A percentile compares a stretch with the other conserved stretches of the same genome.
Conservation (phyloP, 1,140 invertebrate species). For the Anthonomus grandis region DNA sequence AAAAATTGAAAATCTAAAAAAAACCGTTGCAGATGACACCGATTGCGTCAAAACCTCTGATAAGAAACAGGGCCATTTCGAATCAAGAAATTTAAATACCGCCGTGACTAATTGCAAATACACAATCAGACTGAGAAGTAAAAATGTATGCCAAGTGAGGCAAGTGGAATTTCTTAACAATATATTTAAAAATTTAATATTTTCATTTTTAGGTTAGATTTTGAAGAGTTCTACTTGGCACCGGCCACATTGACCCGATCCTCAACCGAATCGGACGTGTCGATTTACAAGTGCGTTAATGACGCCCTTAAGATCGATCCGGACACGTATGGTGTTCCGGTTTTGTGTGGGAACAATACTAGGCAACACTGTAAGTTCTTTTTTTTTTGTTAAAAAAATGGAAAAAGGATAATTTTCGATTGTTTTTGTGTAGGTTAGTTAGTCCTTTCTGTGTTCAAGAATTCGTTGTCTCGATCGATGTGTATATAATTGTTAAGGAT, state of each 20-base stretch:
- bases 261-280: neutral
- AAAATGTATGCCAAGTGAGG: conserved; percentile 44
- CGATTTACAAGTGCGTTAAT: conserved; percentile 20
- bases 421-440: no score
- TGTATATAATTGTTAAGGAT: no score
- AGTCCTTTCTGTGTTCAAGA: no score
- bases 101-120: conserved; percentile 26
- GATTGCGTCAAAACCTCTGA: conserved; percentile 33
- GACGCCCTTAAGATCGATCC: conserved; percentile 27
- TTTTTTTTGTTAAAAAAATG: no score
- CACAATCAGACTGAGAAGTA: conserved; percentile 32
- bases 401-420: no score
- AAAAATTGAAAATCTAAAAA: neutral
- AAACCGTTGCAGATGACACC: conserved; percentile 26
- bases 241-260: conserved; percentile 1
- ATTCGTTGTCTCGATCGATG: no score
- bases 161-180: conserved; percentile 5
- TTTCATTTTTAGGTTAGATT: conserved; percentile 33
- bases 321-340: conserved; percentile 30
- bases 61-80: conserved; percentile 36
- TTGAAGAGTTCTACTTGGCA: conserved; percentile 30
- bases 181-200: neutral
- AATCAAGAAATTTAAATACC: conserved; percentile 12
- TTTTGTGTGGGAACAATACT: conserved; percentile 38
- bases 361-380: conserved; percentile 37